A percentile compares a stretch with the other conserved stretches of the same genome.
Evolutionary conservation across 2,113 vertebrate genomes (phyloP).

Genomic region (Aldabrachelys gigantea): DNA sequence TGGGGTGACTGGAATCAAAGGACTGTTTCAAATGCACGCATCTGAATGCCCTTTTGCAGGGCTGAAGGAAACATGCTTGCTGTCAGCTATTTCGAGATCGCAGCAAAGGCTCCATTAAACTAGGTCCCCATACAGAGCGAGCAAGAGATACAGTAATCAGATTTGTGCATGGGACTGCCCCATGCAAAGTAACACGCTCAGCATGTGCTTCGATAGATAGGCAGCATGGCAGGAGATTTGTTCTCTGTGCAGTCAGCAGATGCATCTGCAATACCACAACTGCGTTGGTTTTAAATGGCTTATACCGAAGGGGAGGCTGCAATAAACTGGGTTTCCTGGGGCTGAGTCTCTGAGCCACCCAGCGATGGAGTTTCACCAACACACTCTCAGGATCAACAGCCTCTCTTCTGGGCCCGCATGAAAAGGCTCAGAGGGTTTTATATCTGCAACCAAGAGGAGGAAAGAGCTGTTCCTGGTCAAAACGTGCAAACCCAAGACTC

Average conservation of each 20-base stretch:
- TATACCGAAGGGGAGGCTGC: background rate
- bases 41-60: background rate
- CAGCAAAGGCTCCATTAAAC: background rate
- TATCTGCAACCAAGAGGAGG: background rate
- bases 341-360: background rate
- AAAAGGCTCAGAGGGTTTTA: background rate
- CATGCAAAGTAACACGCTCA: background rate
- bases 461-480: background rate
- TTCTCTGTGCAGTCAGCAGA: background rate
- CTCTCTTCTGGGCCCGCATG: background rate
- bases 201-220: background rate
- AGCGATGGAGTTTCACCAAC: background rate
- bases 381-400: background rate
- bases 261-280: background rate
- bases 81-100: background rate
- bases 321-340: background rate
- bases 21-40: fast-evolving
- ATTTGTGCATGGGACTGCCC: background rate
- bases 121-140: background rate
- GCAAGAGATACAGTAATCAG: background rate
- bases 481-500: background rate
- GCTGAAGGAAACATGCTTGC: background rate
- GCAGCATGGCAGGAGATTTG: background rate
- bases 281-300: background rate
- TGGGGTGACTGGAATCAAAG: background rate